These are phyloP conservation scores for Montipora cactus DNA, from an alignment of 64 coral and sea anemone species.

Conservation along the genomic window DNA sequence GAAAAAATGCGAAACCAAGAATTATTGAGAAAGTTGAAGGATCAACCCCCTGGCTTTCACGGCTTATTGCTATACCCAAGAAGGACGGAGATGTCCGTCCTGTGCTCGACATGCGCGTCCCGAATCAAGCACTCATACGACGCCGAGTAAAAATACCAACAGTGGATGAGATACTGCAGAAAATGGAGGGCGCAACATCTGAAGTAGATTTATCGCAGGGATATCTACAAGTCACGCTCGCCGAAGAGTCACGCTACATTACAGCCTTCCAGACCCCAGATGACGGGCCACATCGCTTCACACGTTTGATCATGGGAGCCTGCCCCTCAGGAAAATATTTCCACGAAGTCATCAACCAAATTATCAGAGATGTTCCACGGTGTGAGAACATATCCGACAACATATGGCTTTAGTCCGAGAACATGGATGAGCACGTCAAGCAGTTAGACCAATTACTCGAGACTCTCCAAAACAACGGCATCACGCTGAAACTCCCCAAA, in stretches of 20 bases:
- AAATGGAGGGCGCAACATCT: conserved; percentile 35
- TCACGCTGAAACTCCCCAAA: conserved; percentile 11
- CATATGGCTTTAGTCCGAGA: conserved; percentile 34
- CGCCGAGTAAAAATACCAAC: conserved; percentile 37
- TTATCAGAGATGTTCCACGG: conserved; percentile 18
- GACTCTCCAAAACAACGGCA: conserved; percentile 5
- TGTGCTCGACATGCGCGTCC: conserved; percentile 32
- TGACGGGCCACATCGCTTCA: conserved; percentile 39
- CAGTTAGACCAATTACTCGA: conserved; percentile 18
- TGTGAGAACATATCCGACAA: conserved; percentile 25
- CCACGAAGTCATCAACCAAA: conserved; percentile 12
- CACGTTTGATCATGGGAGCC: conserved; percentile 3
- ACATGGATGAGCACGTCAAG: neutral
- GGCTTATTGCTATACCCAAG: conserved; percentile 33
- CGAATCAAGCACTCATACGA: conserved; percentile 42
- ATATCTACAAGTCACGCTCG: conserved; percentile 43
- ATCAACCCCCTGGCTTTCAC: conserved; percentile 40
- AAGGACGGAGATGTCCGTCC: conserved; percentile 36
- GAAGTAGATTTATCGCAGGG: conserved; percentile 61
- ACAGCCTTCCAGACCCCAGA: conserved; percentile 33
- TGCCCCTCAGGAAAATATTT: conserved; percentile 26
- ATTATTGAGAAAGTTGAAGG: conserved; percentile 26
- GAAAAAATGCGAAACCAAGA: conserved; percentile 17
- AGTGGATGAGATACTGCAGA: conserved; percentile 33
- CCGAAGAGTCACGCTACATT: conserved; percentile 52